Conservation (phyloP, 2,888 invertebrate genomes). For the Hemithea aestivaria region DNA sequence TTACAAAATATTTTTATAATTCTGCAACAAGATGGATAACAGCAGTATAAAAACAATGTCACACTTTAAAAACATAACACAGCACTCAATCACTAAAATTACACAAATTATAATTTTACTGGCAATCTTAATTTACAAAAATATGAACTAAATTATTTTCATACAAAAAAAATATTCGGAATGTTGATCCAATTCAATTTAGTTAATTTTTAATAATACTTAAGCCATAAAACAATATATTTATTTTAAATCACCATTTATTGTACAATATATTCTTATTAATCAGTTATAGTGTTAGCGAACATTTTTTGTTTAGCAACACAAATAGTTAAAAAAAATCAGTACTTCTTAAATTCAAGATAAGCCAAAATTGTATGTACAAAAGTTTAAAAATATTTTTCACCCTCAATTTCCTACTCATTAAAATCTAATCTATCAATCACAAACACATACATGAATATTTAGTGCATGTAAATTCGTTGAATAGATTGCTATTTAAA, state of each 20-base stretch:
- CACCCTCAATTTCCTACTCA: too few species aligned
- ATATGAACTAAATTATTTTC: slow-evolving; percentile 25
- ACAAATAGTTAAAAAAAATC: too few species aligned
- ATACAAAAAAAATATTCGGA: slow-evolving; percentile 32
- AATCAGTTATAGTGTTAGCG: too few species aligned
- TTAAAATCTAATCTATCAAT: too few species aligned
- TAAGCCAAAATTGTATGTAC: background rate
- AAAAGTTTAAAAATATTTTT: background rate
- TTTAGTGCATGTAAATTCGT: slow-evolving; percentile 16
- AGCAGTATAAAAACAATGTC: slow-evolving; percentile 36
- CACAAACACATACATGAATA: slow-evolving; percentile 9
- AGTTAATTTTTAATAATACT: slow-evolving; percentile 35
- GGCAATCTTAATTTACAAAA: slow-evolving; percentile 32
- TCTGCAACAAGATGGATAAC: slow-evolving; percentile 23
- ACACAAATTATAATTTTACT: slow-evolving; percentile 37
- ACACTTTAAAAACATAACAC: slow-evolving; percentile 52
- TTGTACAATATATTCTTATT: slow-evolving; percentile 4
- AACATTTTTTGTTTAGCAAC: too few species aligned
- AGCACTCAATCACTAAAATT: slow-evolving; percentile 55
- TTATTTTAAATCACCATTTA: slow-evolving; percentile 1
- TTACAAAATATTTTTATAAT: slow-evolving; percentile 23
- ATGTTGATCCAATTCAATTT: slow-evolving; percentile 41
- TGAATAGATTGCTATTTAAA: slow-evolving; percentile 8
- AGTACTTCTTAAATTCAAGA: too few species aligned
- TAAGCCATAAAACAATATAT: slow-evolving; percentile 10